Evolutionary conservation across 2,888 invertebrate species (phyloP), one percentile per base, ranked within the genome.

Genomic region (Anoncus sp.): DNA sequence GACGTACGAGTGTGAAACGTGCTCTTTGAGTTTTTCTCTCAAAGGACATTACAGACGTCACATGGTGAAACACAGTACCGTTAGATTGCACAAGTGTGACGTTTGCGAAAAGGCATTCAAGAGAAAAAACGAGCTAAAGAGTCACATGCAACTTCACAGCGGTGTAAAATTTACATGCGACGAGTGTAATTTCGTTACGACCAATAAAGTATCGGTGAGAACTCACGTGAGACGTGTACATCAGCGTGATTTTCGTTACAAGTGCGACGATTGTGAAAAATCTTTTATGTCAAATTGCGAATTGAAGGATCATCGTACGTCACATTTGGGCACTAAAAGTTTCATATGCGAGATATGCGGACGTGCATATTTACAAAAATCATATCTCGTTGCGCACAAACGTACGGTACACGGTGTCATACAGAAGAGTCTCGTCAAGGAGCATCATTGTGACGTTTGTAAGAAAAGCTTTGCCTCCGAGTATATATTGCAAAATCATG

Each of bases 81-180:
- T 84, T 2, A 87, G 87, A 70, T 85, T 87, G 0, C 87, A 87
- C 70, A 77, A 78, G 22, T 90, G 90, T 57, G 75, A 84, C 27
- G 75, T 89, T 0, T 89, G 89, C 40, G 82, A 84, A 2, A 89
- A 84, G 43, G 84, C 80, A 4, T 90, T 89, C 40, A 55, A 82
- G 7, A 84, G 83, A 31, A 84, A 87, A 43, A 74, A 72, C 9
- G 76, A 81, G 1, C 72, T 89, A 7, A 80, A 79, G 14, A 79
- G 76, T 2, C 89, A 90, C 70, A 57, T 84, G 80, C 84, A 81
- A 59, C 80, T 80, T 0, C 81, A 83, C 35, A 88, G 87, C 70
- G 81, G 84, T 0, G 51, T 83, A 2, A 65, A 63, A 35, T 75
- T 57, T 38, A 70, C 27, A 4, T 75, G 75, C 49, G 66, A 66